Conservation (phyloP, 2,797 vertebrate species). For the Gymnothorax reevesii region DNA sequence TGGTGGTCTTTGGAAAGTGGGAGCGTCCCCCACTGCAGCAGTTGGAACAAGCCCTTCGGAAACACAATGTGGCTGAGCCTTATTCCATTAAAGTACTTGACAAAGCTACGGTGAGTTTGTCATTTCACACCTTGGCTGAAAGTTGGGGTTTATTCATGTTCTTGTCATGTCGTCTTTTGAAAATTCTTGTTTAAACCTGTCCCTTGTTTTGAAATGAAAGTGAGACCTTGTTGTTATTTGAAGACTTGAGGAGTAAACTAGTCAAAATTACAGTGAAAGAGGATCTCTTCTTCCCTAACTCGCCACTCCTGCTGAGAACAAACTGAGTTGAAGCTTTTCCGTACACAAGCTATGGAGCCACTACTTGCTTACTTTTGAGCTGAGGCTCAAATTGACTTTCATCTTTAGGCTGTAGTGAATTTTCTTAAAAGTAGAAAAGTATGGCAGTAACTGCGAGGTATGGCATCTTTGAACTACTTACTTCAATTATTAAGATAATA, state of each 20-base stretch:
- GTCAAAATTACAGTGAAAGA: neutral
- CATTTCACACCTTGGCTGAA: neutral
- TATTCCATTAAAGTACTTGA: slow-evolving; percentile 98
- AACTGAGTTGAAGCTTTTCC: neutral
- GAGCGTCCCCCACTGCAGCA: slow-evolving; percentile 90
- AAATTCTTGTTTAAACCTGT: neutral
- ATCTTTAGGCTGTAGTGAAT: neutral
- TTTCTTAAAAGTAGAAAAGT: neutral
- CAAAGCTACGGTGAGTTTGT: slow-evolving; percentile 89
- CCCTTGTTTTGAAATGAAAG: neutral
- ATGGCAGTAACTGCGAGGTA: neutral
- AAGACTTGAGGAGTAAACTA: neutral
- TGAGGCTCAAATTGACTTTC: neutral
- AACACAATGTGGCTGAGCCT: slow-evolving; percentile 90
- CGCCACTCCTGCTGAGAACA: neutral
- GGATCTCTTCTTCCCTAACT: neutral
- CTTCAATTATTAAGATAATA: neutral
- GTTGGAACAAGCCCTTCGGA: slow-evolving; percentile 91
- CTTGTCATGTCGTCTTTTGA: neutral
- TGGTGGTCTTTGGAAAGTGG: slow-evolving; percentile 98
- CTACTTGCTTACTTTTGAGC: neutral
- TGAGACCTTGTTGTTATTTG: slow-evolving; percentile 4
- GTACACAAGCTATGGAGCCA: neutral
- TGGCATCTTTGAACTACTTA: neutral
- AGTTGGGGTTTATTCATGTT: neutral